Base-by-base conservation (phyloP, 2,888 invertebrate genomes). In the Thysanoteuthis rhombus region DNA sequence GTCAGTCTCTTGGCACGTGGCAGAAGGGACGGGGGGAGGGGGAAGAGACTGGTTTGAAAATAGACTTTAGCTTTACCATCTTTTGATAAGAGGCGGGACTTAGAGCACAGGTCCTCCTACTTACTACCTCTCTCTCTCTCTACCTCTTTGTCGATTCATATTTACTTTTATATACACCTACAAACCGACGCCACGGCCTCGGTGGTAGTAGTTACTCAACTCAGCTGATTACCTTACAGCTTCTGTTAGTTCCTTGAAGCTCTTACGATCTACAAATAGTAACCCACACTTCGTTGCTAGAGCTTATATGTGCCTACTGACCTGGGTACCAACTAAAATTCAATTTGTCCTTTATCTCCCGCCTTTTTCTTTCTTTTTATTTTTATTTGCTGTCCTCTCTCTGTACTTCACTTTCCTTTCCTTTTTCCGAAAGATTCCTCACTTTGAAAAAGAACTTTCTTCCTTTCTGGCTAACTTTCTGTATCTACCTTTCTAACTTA, bases 21-120 rank as follows among this genome's bases (percentile, higher is more conserved):
- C 75, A 75, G 75, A n/a, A n/a, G 10, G 10, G 75, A 32, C 6
- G n/a, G 75, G 32, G 75, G 75, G n/a, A 10, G n/a, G 75, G n/a
- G n/a, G 6, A 75, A 75, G 75, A 75, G 75, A 75, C n/a, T 75
- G 75, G 75, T 75, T 75, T 75, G 75, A 75, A 75, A 75, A 75
- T 75, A 75, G 75, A 75, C 75, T n/a, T 75, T 75, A n/a, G n/a
- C n/a, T 75, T 75, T 75, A 75, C 75, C 75, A 75, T 75, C 75
- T 75, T 75, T 75, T 75, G 75, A 75, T 75, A 75, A 75, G 75
- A 75, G 75, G 75, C 75, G 75, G 75, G 75, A 75, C 75, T 75
- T n/a, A 75, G n/a, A 75, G 75, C 75, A 75, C 75, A 75, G n/a
- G 75, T 75, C 75, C 75, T n/a, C 75, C 75, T 75, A 1, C 75